A percentile compares a stretch with the other conserved stretches of the same genome.
Evolutionary conservation across 2,888 invertebrate species (phyloP).

Genomic region (Xiphydria camelus): DNA sequence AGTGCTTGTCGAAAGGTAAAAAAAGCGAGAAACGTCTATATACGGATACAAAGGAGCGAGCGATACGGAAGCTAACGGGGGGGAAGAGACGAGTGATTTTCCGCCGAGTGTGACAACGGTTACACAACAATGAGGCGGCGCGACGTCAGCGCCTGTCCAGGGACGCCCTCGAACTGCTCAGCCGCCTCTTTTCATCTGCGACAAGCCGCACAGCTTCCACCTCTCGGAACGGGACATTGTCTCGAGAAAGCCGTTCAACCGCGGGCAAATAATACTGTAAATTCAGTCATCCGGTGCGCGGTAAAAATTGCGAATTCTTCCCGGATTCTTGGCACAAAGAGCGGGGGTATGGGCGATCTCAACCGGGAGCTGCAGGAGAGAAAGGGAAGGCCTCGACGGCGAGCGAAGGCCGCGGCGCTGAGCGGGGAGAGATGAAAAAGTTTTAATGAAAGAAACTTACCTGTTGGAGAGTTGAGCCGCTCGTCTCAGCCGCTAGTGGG

Average conservation of each 20-base stretch:
- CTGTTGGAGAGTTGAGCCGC: too few species aligned
- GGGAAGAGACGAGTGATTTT: slow-evolving; percentile 25
- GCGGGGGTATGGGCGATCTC: too few species aligned
- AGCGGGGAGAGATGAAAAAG: too few species aligned
- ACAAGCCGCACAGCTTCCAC: background rate
- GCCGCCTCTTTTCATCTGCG: background rate
- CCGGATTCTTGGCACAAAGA: too few species aligned
- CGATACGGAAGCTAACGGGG: background rate
- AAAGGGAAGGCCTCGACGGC: too few species aligned
- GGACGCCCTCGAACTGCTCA: background rate
- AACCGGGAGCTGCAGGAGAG: too few species aligned
- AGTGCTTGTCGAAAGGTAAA: too few species aligned
- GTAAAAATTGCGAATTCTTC: background rate
- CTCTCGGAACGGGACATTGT: slow-evolving; percentile 11
- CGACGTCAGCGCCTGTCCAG: slow-evolving; percentile 23
- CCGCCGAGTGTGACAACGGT: slow-evolving; percentile 25
- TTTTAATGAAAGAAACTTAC: slow-evolving; percentile 2
- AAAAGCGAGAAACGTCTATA: too few species aligned
- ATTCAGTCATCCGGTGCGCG: background rate
- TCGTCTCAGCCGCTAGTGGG: too few species aligned
- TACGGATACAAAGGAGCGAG: too few species aligned
- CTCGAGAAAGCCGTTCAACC: background rate
- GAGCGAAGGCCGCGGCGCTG: too few species aligned
- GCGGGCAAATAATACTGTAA: background rate
- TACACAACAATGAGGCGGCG: slow-evolving; percentile 38